Evolutionary conservation across 2,113 vertebrate species (phyloP).

Genomic region (Lepisosteus oculatus): DNA sequence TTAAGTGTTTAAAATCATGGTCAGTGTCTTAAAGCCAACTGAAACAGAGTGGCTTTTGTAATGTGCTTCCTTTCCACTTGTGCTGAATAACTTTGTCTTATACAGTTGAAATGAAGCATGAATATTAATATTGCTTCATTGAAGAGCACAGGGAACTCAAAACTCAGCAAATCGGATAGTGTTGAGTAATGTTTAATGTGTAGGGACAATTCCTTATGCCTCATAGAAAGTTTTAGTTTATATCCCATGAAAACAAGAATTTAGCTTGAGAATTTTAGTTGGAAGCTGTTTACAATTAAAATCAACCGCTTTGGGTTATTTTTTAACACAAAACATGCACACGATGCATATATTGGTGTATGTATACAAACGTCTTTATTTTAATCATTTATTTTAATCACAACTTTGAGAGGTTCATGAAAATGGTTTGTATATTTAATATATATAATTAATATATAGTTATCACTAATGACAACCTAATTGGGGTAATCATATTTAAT

Average conservation of each 20-base stretch:
- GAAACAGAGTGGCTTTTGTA: constrained; percentile 13
- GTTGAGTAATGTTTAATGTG: neutral
- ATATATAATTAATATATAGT: too few species aligned
- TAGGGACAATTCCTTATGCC: neutral
- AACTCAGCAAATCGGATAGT: constrained; percentile 1
- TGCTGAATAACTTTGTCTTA: neutral
- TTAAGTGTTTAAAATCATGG: constrained; percentile 34
- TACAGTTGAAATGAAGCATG: constrained; percentile 4
- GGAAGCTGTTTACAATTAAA: constrained; percentile 30
- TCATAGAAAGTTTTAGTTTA: constrained; percentile 23
- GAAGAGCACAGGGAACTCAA: neutral
- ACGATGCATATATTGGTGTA: too few species aligned
- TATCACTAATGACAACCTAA: too few species aligned
- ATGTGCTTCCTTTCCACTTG: neutral
- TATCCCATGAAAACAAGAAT: constrained; percentile 23
- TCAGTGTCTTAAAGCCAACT: constrained; percentile 29
- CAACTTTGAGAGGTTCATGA: too few species aligned
- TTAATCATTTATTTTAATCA: too few species aligned
- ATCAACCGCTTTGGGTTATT: constrained; percentile 39
- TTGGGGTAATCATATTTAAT: too few species aligned
- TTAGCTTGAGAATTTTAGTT: constrained; percentile 14
- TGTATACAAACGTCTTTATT: too few species aligned
- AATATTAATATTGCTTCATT: constrained; percentile 6
- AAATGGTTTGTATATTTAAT: too few species aligned
- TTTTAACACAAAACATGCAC: constrained; percentile 3